Base-by-base conservation (phyloP, 2,797 vertebrate species). In the Coilia nasus region DNA sequence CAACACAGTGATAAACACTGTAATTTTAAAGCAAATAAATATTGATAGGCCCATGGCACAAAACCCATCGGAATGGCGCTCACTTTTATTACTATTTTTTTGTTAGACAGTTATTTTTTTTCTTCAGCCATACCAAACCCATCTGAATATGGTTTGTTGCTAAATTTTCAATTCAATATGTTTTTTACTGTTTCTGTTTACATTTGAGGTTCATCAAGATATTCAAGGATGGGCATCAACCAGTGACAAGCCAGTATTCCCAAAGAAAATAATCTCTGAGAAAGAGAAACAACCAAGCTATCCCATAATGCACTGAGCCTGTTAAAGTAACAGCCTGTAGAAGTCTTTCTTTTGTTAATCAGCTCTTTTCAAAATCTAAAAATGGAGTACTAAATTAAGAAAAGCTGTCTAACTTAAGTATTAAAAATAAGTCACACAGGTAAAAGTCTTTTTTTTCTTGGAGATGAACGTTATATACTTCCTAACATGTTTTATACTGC, bases 1-100 rank as follows among this genome's bases (percentile, higher is more conserved):
- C 85, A 81, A 46, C 78, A 80, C 57, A 46, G 86, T 75, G 88
- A 91, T 89, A 89, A 90, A 88, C 82, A 67, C 15, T 86, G 86
- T 87, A 75, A 86, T 88, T 90, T 86, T 21, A 46, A 54, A 85
- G 86, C 84, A 88, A 81, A 81, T 83, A 84, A 47, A 57, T 83
- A 81, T 28, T 84, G 83, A 87, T 75, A 87, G 80, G 81, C 81
- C 85, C 81, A 86, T 84, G 57, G 60, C 83, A 86, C 28, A 71
- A 81, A 75, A 85, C 54, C 44, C 60, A n/a, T 35, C 14, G 83
- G 44, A 17, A 17, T 41, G 64, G 59, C 86, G 0, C 60, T 47
- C 46, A 54, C 44, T 75, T n/a, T 67, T 25, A 28, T 60, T n/a
- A n/a, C 21, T 3, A 67, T 25, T 67, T 10, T 10, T 67, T 67